Evolutionary conservation across 2,113 vertebrate genomes (phyloP), one percentile per base, ranked within the genome.

Genomic region (Centropristis striata): DNA sequence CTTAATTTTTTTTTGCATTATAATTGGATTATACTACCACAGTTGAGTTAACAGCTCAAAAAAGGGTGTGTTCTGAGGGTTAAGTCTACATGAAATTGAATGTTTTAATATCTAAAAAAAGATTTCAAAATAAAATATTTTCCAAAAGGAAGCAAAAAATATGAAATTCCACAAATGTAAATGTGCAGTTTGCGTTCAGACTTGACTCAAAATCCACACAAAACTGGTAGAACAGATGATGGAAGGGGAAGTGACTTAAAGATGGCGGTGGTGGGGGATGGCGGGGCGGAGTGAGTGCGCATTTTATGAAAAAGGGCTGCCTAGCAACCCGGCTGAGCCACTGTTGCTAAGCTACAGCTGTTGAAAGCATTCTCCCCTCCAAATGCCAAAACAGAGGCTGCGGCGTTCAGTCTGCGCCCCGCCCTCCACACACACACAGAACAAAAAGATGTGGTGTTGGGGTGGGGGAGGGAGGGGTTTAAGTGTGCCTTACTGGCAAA

Each of bases 291-390:
- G 71, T 64, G 36, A 32, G 92, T 87, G 92, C 53, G 95, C 95
- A 95, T 94, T 96, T 95, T 90, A 89, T 92, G 94, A 90, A 89
- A 91, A 93, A 70, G 80, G 73, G 95, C 94, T 97, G 95, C 96
- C 92, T 95, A 95, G 97, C 97, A 98, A 98, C 96, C 55, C 74
- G 90, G 93, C 90, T 86, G 84, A 85, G 92, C 90, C 86, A 92
- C 91, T 89, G 97, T 98, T 97, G 97, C 98, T 97, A 98, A 95
- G 98, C 95, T 96, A 95, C 96, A 91, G 18, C 96, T 96, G 95
- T 94, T 96, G 95, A 95, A 97, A 91, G 96, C 95, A 96, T 95
- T 94, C 95, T 93, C 73, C 74, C 61, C 49, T 78, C 65, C 65
- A 90, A 97, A 97, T 97, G 95, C 96, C 96, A 95, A 95, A 94